Evolutionary conservation across 2,797 vertebrate species (phyloP), one percentile per base, ranked within the genome.

Genomic region (Chaunax sp.): DNA sequence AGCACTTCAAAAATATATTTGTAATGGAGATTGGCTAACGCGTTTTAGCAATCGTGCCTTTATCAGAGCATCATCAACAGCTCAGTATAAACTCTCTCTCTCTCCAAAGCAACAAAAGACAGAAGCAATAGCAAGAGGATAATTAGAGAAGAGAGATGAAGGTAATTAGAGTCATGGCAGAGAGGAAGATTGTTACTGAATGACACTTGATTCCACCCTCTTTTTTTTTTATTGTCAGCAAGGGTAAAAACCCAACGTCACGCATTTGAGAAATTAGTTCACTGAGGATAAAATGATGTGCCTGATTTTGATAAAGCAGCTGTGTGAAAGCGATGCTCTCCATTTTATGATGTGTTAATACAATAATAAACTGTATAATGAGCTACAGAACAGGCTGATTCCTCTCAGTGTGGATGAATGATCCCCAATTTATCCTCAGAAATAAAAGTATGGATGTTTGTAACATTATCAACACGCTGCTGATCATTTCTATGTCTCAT

Each of bases 251-350:
- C 49, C 20, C 16, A 28, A 11, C 9, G 23, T 38, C 5, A 45
- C 28, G 61, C 6, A 58, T 26, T 41, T 45, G 26, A 37, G 35
- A 14, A 9, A 30, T 30, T 30, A 9, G 2, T 20, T 20, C 13
- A 25, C 30, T 11, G 26, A 65, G 16, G 37, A 47, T 65, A 35
- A 10, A 78, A 73, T 52, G 14, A 57, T 18, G 49, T 33, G 45
- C n/a, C 68, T 38, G 40, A 63, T 81, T 70, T 50, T 73, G 35
- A 71, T 45, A 44, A 53, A 23, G 63, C 47, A 77, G 63, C 47
- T 47, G 45, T 30, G 33, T 28, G 53, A 41, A 58, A n/a, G n/a
- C n/a, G 49, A 38, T 13, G 47, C 18, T 37, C 9, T 5, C 28
- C 28, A 5, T 9, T 30, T 5, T 30, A 5, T 5, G 28, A 30